Evolutionary conservation across 2,888 invertebrate species (phyloP).

Genomic region (Salticus scenicus): DNA sequence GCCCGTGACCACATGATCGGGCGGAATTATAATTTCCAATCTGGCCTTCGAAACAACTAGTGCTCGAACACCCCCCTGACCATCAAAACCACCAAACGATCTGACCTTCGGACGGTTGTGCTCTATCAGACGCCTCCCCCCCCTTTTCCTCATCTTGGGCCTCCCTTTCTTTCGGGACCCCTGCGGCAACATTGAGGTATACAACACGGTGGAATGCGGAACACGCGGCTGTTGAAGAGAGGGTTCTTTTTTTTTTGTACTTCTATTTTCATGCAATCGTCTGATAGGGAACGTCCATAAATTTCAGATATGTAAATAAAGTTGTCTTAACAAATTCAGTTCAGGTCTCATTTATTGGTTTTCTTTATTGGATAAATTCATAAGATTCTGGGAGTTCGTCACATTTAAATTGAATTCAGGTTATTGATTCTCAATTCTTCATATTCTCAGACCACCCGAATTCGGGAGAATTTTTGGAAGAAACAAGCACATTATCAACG

Average conservation of each 20-base stretch:
- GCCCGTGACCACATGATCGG: constrained; percentile 61
- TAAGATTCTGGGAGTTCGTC: too few species aligned
- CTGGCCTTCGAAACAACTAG: constrained; percentile 37
- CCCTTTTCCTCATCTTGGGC: constrained; percentile 3
- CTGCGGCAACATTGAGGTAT: constrained; percentile 52
- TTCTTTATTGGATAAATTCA: too few species aligned
- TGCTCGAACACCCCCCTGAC: constrained; percentile 43
- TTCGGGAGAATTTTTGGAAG: too few species aligned
- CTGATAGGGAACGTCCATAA: constrained; percentile 19
- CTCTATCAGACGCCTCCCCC: constrained; percentile 52
- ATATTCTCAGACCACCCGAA: too few species aligned
- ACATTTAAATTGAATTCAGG: too few species aligned
- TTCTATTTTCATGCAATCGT: not conserved
- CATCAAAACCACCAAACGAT: constrained; percentile 63
- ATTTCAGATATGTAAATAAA: too few species aligned
- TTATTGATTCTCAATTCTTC: too few species aligned
- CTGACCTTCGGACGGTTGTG: constrained; percentile 63
- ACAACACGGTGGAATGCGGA: constrained; percentile 69
- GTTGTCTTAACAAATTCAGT: too few species aligned
- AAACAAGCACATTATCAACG: too few species aligned
- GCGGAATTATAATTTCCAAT: constrained; percentile 57
- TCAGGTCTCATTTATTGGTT: too few species aligned
- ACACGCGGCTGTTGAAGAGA: constrained; percentile 38
- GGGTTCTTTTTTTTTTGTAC: constrained; percentile 12
- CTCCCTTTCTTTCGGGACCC: constrained; percentile 23